Evolutionary conservation across 2,888 invertebrate species (phyloP), one percentile per base, ranked within the genome.

Genomic region (Drosophila siamana): DNA sequence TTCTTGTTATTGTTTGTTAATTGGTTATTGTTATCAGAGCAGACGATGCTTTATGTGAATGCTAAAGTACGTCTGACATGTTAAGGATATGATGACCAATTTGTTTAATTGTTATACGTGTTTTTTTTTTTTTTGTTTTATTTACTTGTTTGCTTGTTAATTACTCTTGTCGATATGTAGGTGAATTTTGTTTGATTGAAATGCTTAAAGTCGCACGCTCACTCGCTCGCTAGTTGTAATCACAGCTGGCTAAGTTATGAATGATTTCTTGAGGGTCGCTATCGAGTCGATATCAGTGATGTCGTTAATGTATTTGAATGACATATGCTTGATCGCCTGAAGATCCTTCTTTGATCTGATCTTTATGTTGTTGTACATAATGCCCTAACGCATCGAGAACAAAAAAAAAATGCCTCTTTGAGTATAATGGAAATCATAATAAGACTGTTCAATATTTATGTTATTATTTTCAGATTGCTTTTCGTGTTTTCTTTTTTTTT

Each of bases 161-260:
- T 24, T 24, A 24, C 24, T 24, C 22, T 28, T 24, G 4, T 52
- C 54, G n/a, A n/a, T 40, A 46, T 62, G 43, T 30, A 43, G 22
- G 26, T 54, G 41, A 48, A 8, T 30, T 43, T 40, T 7, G 2
- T 26, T 46, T 6, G 9, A 15, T 56, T 51, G 7, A 26, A 47
- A 56, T 59, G 41, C 36, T 54, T 44, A 19, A 51, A 22, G 33
- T 52, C 41, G 59, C 74, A 78, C 74, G 68, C 78, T 74, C 74
- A 74, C 74, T 74, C 74, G 78, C 74, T 74, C 68, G 74, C 78
- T 67, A 47, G 9, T 44, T 50, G 15, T 19, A 69, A 60, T 70
- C 69, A 74, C 69, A 57, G 24, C 28, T 46, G 43, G 41, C 15
- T 48, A 57, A 47, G 57, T 26, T 22, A 15, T 52, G 28, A 4